These are phyloP conservation scores for Corvus cornix DNA, from an alignment of 2,113 vertebrate species.

Conservation along the genomic window DNA sequence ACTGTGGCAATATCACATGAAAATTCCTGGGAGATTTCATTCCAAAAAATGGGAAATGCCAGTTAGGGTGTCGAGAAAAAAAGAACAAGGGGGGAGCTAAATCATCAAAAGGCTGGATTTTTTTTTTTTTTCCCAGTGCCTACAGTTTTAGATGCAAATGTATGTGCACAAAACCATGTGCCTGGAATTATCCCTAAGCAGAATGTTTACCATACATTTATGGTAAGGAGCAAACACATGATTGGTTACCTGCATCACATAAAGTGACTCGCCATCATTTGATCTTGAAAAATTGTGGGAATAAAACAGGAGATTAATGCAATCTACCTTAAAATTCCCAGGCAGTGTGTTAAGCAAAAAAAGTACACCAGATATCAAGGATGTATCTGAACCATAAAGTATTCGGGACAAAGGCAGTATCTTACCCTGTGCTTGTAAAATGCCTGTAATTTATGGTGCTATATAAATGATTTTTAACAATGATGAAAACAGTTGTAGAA, in stretches of 20 bases:
- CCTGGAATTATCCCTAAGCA: not conserved
- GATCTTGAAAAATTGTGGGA: not conserved
- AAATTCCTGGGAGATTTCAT: not conserved
- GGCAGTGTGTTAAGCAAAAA: not conserved
- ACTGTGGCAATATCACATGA: not conserved
- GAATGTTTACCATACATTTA: not conserved
- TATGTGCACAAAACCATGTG: not conserved
- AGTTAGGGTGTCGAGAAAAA: not conserved
- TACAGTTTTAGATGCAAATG: not conserved
- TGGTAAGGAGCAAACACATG: not conserved
- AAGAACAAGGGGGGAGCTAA: not conserved
- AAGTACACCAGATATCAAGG: not conserved
- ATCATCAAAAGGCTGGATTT: not conserved
- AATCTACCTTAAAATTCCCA: not conserved
- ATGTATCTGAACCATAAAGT: not conserved
- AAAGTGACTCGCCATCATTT: not conserved
- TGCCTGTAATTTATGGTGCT: not conserved
- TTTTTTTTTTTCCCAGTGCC: no score
- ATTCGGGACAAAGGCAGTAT: not conserved
- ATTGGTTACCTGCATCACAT: not conserved
- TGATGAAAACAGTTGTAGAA: conserved; percentile 2
- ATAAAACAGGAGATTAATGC: not conserved
- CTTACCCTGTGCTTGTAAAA: not conserved
- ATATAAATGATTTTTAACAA: conserved; percentile 23
- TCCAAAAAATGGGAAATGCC: not conserved